Evolutionary conservation across 92 coral and sea anemone genomes (phyloP).

Genomic region (Montipora capitata): DNA sequence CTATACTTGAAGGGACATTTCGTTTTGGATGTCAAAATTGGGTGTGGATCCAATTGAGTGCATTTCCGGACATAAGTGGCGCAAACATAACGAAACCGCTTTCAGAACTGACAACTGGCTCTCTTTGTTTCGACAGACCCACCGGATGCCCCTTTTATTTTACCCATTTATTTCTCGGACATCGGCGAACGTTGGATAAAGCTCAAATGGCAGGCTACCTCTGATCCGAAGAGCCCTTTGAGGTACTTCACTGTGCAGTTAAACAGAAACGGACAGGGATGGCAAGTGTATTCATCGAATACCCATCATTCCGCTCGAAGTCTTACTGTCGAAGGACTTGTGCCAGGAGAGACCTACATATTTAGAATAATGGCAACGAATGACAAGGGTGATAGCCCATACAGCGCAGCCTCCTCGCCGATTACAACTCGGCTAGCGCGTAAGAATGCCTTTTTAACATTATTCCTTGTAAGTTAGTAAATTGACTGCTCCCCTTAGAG

Average conservation of each 20-base stretch:
- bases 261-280: conserved; percentile 77
- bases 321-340: conserved; percentile 86
- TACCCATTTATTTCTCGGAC: conserved; percentile 87
- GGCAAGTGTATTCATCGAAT: conserved; percentile 85
- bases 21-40: no score
- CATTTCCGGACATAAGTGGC: no score
- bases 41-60: no score
- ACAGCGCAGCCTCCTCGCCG: conserved; percentile 84
- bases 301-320: conserved; percentile 68
- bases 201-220: conserved; percentile 90
- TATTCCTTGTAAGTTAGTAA: no score
- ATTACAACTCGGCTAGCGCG: conserved; percentile 74
- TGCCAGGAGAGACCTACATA: conserved; percentile 84
- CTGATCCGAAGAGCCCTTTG: conserved; percentile 82
- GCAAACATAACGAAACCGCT: no score
- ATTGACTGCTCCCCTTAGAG: no score
- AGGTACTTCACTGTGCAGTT: conserved; percentile 92
- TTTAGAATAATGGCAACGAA: conserved; percentile 94
- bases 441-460: background rate
- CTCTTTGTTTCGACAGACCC: conserved; percentile 50
- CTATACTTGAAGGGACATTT: no score
- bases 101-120: no score
- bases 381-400: conserved; percentile 90
- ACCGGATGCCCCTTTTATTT: conserved; percentile 91
- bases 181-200: conserved; percentile 83